phyloP scores from a whole-genome alignment of 2,888 invertebrate species.

The Syrista parreyssii region DNA sequence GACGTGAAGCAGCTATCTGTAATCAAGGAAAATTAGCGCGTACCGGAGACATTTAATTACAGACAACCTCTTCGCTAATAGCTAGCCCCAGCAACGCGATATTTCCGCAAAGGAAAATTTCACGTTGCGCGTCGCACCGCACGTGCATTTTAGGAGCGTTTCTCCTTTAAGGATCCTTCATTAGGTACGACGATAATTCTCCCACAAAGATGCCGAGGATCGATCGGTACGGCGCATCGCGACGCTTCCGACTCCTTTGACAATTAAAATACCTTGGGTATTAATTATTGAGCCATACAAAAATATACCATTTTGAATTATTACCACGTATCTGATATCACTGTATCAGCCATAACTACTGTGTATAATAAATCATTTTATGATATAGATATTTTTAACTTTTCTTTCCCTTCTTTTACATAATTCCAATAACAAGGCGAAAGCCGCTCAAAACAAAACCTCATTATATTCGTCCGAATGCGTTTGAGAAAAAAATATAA shows the following conservation, averaged over 20 bases:
- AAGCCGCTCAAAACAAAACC: background rate
- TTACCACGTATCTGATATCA: background rate
- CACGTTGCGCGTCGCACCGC: background rate
- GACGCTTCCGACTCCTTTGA: conserved; percentile 6
- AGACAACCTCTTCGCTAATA: conserved; percentile 30
- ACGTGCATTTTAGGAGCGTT: background rate
- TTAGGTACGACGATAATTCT: background rate
- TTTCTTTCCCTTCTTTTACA: background rate
- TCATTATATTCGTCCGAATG: background rate
- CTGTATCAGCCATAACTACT: background rate
- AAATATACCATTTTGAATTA: background rate
- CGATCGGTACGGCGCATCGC: conserved; percentile 4
- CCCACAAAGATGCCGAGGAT: background rate
- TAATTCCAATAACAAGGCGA: background rate
- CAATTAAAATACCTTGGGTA: background rate
- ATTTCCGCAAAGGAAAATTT: background rate
- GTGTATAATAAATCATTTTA: background rate
- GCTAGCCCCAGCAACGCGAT: background rate
- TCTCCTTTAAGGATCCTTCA: background rate
- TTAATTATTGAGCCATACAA: background rate
- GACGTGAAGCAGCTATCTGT: conserved; percentile 39
- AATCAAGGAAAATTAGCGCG: conserved; percentile 65
- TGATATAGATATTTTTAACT: background rate
- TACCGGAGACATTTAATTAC: conserved; percentile 56
- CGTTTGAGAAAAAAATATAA: background rate